These are phyloP conservation scores for Amphipyra tragopoginis DNA, from an alignment of 2,888 invertebrate genomes.

Conservation along the genomic window DNA sequence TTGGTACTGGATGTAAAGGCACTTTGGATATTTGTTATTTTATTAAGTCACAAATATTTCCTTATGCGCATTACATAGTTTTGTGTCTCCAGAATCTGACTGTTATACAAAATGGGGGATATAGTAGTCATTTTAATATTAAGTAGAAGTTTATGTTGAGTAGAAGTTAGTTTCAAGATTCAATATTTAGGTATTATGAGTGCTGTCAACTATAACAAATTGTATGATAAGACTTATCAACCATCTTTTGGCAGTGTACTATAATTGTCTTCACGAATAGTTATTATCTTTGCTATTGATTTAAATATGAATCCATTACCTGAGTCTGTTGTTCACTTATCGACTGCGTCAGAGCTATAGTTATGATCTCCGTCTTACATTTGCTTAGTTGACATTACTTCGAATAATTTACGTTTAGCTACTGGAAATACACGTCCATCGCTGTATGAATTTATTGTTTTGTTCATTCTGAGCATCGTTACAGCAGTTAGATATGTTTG, in stretches of 20 bases:
- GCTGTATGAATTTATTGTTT: not conserved
- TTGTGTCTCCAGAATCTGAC: conserved; percentile 12
- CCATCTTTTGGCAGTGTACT: no score
- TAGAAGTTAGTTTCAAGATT: conserved; percentile 21
- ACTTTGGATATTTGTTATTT: conserved; percentile 10
- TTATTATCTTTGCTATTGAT: no score
- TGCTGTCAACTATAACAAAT: conserved; percentile 34
- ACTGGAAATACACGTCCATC: conserved; percentile 3
- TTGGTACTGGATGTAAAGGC: conserved; percentile 19
- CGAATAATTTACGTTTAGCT: conserved; percentile 9
- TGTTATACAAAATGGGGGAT: conserved; percentile 29
- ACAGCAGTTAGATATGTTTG: conserved; percentile 57
- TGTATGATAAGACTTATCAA: conserved; percentile 6
- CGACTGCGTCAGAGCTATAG: not conserved
- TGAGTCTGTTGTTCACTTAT: not conserved
- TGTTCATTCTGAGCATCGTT: conserved; percentile 24
- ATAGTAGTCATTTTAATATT: conserved; percentile 8
- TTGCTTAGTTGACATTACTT: conserved; percentile 36
- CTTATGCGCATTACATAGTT: not conserved
- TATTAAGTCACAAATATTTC: conserved; percentile 1
- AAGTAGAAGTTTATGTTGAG: conserved; percentile 3
- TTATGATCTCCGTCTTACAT: conserved; percentile 5
- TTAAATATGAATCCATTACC: no score
- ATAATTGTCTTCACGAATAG: no score
- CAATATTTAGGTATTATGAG: conserved; percentile 3